A percentile compares a stretch with the other conserved stretches of the same genome.
These are phyloP conservation scores for Pogona vitticeps DNA, from an alignment of 2,113 vertebrate genomes.

Conservation along the genomic window DNA sequence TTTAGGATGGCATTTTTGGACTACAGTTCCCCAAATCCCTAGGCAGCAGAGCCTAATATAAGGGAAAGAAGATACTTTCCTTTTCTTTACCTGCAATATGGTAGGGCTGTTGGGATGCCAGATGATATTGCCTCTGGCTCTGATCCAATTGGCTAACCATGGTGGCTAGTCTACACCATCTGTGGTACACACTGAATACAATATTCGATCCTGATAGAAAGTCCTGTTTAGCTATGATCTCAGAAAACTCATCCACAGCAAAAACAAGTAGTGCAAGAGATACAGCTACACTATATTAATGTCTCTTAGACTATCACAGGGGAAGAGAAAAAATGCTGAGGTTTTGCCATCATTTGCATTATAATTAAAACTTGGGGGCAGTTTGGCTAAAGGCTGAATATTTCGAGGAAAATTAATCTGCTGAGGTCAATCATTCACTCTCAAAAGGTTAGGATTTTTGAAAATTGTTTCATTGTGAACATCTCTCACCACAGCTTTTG, in stretches of 20 bases:
- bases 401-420: conserved; percentile 27
- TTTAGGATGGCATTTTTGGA: neutral
- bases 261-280: neutral
- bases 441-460: neutral
- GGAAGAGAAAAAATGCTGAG: neutral
- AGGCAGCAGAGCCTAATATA: too few species aligned
- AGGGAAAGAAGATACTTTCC: too few species aligned
- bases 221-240: neutral
- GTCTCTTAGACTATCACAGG: neutral
- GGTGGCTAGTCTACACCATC: neutral
- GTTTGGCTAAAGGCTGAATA: rapidly evolving
- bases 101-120: neutral
- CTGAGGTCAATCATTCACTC: neutral
- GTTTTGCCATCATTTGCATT: neutral
- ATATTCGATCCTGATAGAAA: neutral
- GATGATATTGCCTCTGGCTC: neutral
- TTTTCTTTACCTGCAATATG: neutral
- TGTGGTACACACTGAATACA: neutral
- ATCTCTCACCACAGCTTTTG: conserved; percentile 27
- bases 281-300: neutral
- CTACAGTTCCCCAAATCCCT: too few species aligned
- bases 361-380: conserved; percentile 13
- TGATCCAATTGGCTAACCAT: neutral
- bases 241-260: too few species aligned
- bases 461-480: neutral